A percentile compares a stretch with the other conserved stretches of the same genome.
Conservation (phyloP, 2,888 invertebrate species). For the Griposia aprilina region DNA sequence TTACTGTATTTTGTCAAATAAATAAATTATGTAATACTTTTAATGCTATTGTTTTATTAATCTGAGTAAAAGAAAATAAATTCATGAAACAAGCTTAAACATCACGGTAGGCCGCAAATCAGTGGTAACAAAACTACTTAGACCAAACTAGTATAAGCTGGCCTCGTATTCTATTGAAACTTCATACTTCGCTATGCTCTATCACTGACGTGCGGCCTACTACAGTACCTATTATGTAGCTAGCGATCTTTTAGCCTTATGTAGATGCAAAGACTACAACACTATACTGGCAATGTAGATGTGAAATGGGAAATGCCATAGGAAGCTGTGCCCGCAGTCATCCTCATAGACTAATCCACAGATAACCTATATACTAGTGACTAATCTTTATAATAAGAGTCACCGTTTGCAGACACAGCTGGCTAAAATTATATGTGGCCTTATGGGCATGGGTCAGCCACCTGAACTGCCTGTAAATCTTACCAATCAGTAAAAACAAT, state of each 20-base stretch:
- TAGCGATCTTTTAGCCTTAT: background rate
- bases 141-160: background rate
- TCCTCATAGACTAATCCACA: too few relatives aligned
- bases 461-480: background rate
- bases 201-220: background rate
- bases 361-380: too few relatives aligned
- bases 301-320: background rate
- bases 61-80: background rate
- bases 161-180: background rate
- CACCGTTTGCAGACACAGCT: background rate
- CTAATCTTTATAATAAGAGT: too few relatives aligned
- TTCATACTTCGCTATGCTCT: background rate
- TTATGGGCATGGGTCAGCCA: background rate
- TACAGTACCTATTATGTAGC: background rate
- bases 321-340: too few relatives aligned
- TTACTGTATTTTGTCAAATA: constrained; percentile 21
- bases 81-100: background rate
- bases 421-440: too few relatives aligned
- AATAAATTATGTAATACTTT: constrained; percentile 23
- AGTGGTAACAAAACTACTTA: background rate
- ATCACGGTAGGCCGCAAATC: background rate
- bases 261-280: too few relatives aligned
- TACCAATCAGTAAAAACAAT: background rate
- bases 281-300: too few relatives aligned
- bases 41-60: constrained; percentile 24